Conservation (phyloP, 2,888 invertebrate genomes). For the Brachypalpus laphriformis region DNA sequence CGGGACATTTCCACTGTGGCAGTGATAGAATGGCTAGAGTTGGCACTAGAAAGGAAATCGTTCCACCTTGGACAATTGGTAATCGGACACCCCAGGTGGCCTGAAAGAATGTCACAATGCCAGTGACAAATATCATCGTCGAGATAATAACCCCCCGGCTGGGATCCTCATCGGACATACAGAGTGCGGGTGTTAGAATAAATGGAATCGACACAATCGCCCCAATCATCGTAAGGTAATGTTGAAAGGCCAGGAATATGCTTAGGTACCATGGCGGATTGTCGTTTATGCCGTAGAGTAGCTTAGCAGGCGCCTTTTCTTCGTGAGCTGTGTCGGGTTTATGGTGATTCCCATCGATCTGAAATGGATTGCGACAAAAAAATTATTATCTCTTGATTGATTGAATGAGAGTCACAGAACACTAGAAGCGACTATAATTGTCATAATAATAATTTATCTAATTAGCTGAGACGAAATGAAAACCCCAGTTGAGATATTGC, state of each 20-base stretch:
- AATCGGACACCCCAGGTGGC: constrained; percentile 89
- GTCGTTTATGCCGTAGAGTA: constrained; percentile 90
- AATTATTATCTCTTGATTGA: neutral
- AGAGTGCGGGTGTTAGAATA: constrained; percentile 91
- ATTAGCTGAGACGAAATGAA: neutral
- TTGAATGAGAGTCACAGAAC: neutral
- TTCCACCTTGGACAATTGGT: constrained; percentile 90
- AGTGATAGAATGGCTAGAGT: constrained; percentile 89
- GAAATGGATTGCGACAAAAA: neutral
- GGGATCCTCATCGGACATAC: constrained; percentile 90
- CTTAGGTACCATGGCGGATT: constrained; percentile 93
- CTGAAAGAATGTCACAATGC: constrained; percentile 90
- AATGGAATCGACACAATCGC: constrained; percentile 92
- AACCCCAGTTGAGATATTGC: neutral
- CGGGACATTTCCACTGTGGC: constrained; percentile 89
- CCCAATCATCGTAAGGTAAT: constrained; percentile 93
- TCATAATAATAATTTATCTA: neutral
- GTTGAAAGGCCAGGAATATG: constrained; percentile 92
- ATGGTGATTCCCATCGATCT: constrained; percentile 53
- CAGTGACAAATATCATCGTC: constrained; percentile 92
- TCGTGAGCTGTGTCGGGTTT: neutral
- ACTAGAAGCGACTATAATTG: neutral
- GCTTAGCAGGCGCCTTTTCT: constrained; percentile 75
- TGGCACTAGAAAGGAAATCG: constrained; percentile 91
- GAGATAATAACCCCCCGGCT: constrained; percentile 90